Percentiles rank a stretch among this genome's conserved stretches.
phyloP scores from a whole-genome alignment of 2,113 vertebrate species.

The Theristicus caerulescens region DNA sequence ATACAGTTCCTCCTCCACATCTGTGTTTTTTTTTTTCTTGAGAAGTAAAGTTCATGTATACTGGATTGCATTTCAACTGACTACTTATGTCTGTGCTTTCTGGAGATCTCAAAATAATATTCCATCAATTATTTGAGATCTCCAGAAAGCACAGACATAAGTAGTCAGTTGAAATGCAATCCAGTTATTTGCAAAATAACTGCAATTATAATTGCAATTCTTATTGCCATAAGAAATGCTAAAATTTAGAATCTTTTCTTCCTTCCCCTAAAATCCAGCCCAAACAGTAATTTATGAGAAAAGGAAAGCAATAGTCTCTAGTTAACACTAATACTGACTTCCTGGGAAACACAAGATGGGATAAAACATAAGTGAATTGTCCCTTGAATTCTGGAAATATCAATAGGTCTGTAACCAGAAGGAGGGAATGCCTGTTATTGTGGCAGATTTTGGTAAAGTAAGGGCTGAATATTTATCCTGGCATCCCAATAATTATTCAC shows the following conservation, averaged over 20 bases:
- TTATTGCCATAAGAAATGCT: too few relatives aligned
- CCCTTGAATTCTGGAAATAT: neutral
- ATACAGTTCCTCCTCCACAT: neutral
- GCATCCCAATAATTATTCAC: too few relatives aligned
- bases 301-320: neutral
- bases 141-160: neutral
- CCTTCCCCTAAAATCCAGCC: neutral
- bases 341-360: neutral
- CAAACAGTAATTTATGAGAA: neutral
- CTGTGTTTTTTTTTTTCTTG: neutral
- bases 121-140: neutral
- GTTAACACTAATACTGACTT: neutral
- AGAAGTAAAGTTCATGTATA: neutral
- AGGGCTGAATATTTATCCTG: neutral
- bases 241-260: neutral
- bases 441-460: neutral
- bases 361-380: neutral
- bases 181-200: too few relatives aligned
- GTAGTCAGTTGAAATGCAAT: neutral
- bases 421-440: too few relatives aligned
- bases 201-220: too few relatives aligned
- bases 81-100: neutral
- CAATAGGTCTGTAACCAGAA: fast-evolving
- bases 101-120: neutral
- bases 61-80: neutral